Evolutionary conservation across 2,888 invertebrate genomes (phyloP).

Genomic region (Neoitamus cyanurus): DNA sequence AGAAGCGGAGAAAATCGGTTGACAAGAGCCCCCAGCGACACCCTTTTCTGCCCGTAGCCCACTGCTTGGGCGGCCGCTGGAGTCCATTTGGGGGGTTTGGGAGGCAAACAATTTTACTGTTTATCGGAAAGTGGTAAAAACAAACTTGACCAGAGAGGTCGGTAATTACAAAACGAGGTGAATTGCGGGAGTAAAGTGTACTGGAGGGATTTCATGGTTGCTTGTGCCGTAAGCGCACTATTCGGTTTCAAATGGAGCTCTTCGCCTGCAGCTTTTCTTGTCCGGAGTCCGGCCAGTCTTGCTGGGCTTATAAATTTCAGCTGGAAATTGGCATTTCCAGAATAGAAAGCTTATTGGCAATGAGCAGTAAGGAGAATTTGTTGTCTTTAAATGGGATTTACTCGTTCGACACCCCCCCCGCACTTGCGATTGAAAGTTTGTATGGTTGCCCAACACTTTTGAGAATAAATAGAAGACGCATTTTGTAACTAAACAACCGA

Average conservation of each 20-base stretch:
- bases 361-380: neutral
- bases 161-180: slow-evolving; percentile 52
- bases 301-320: slow-evolving; percentile 20
- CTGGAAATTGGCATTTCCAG: neutral
- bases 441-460: neutral
- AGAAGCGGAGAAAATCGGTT: slow-evolving; percentile 42
- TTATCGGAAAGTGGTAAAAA: slow-evolving; percentile 49
- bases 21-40: slow-evolving; percentile 27
- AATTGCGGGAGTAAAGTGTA: slow-evolving; percentile 49
- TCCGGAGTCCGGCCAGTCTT: neutral
- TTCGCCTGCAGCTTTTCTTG: neutral
- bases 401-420: neutral
- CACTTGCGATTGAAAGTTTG: neutral
- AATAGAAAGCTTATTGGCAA: neutral
- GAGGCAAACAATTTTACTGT: slow-evolving; percentile 50
- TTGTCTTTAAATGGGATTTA: slow-evolving; percentile 20
- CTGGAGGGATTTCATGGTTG: slow-evolving; percentile 52
- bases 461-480: neutral
- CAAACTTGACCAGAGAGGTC: slow-evolving; percentile 51
- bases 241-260: slow-evolving; percentile 25
- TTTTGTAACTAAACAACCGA: neutral
- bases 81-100: neutral
- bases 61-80: neutral
- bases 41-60: neutral
- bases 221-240: slow-evolving; percentile 39